A percentile compares a stretch with the other conserved stretches of the same genome.
phyloP scores from a whole-genome alignment of 2,797 vertebrate species.

The Peromyscus eremicus region DNA sequence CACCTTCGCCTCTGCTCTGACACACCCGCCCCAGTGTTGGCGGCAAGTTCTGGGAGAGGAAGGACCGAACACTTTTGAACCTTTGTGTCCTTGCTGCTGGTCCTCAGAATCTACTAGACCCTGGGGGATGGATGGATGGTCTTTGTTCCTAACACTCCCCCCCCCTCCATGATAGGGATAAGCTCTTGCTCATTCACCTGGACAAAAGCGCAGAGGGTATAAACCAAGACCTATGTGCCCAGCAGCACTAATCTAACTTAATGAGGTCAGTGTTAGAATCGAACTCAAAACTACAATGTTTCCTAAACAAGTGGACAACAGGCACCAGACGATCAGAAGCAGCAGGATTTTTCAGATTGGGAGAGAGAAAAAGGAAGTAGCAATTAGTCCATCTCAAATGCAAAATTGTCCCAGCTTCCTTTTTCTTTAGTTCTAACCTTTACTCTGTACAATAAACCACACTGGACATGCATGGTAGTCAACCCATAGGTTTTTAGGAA shows the following conservation, averaged over 20 bases:
- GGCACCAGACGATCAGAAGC: neutral
- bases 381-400: neutral
- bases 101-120: neutral
- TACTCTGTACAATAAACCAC: slow-evolving; percentile 5
- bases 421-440: slow-evolving; percentile 24
- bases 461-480: neutral
- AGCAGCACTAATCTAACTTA: neutral
- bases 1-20: neutral
- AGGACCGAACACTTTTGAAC: neutral
- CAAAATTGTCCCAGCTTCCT: slow-evolving; percentile 1
- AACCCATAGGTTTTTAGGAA: slow-evolving; percentile 30
- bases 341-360: slow-evolving; percentile 19
- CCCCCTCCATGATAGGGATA: neutral
- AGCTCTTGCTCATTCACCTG: neutral
- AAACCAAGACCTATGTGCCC: neutral
- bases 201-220: slow-evolving; percentile 27
- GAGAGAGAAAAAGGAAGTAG: neutral
- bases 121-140: rapidly evolving
- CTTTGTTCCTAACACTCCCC: neutral
- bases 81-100: neutral
- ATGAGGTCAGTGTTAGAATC: neutral
- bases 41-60: neutral
- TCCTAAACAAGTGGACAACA: slow-evolving; percentile 3
- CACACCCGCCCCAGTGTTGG: too few relatives aligned
- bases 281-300: slow-evolving; percentile 28